Percentiles rank a stretch among this genome's conserved stretches.
Conservation (phyloP, 2,113 vertebrate genomes). For the Riparia riparia region DNA sequence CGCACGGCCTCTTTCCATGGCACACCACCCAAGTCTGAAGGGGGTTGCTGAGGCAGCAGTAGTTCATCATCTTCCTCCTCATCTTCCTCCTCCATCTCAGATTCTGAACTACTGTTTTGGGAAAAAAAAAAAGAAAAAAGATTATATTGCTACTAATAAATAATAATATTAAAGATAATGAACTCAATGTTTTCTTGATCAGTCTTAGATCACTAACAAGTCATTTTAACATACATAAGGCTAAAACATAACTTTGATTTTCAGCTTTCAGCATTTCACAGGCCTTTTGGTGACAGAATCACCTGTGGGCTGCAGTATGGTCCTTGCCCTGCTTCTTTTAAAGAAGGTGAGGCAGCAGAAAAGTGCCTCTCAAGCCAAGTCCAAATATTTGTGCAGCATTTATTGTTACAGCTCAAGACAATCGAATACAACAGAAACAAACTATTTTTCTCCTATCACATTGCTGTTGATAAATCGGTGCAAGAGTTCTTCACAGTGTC, state of each 20-base stretch:
- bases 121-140: background rate
- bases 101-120: slow-evolving; percentile 91
- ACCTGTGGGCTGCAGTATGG: background rate
- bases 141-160: background rate
- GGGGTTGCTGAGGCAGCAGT: slow-evolving; percentile 59
- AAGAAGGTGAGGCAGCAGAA: background rate
- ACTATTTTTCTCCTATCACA: background rate
- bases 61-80: slow-evolving; percentile 77
- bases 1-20: slow-evolving; percentile 94
- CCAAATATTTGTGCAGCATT: background rate
- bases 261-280: background rate
- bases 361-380: background rate
- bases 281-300: background rate
- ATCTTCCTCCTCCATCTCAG: slow-evolving; percentile 89
- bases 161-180: background rate
- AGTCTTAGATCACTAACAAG: background rate
- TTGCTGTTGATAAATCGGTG: background rate
- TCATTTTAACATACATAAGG: background rate
- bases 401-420: background rate
- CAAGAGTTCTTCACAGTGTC: background rate
- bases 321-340: background rate
- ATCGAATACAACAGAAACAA: background rate
- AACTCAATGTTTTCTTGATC: background rate
- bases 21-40: slow-evolving; percentile 90
- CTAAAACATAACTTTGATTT: background rate